Evolutionary conservation across 2,888 invertebrate genomes (phyloP), one percentile per base, ranked within the genome.

Genomic region (Alloscopus bannaensis): DNA sequence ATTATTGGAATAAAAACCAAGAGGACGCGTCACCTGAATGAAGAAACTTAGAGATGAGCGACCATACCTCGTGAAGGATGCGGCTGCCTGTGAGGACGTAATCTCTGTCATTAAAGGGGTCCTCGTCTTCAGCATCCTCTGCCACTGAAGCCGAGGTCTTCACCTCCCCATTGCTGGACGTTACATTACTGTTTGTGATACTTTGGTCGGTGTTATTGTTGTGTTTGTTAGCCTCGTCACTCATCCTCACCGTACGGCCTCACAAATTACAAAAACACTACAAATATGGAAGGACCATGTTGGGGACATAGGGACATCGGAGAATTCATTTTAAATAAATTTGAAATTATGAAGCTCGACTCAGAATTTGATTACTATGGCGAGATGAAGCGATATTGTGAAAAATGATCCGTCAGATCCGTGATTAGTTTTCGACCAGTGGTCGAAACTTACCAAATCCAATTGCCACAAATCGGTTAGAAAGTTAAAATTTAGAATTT

Each of bases 241-340:
- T 76, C 76, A 76, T 75, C 55, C 73, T 73, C 72, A 64, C 64
- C 72, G 50, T 52, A 64, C 47, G 55, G 64, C 64, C 68, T 47
- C 22, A 73, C 64, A 50, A 73, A 52, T 73, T 71, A 73, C 72
- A 73, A 73, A 73, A 73, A 73, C 64, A 71, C 50, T 60, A 71
- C 60, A 60, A 71, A 55, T 73, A 73, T 42, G 20, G n/a, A 36
- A 24, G 55, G 24, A 52, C 40, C 72, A 64, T 73, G 18, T 36
- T 64, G 29, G 65, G 52, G 18, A 40, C n/a, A n/a, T n/a, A n/a
- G n/a, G n/a, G n/a, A n/a, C n/a, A n/a, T n/a, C n/a, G n/a, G n/a
- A n/a, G n/a, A n/a, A n/a, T n/a, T n/a, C n/a, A n/a, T n/a, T n/a
- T n/a, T n/a, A n/a, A n/a, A n/a, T n/a, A n/a, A n/a, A n/a, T n/a